Percentiles rank a stretch among this genome's conserved stretches.
These are phyloP conservation scores for Phortica magna DNA, from an alignment of 2,888 invertebrate species.

Conservation along the genomic window DNA sequence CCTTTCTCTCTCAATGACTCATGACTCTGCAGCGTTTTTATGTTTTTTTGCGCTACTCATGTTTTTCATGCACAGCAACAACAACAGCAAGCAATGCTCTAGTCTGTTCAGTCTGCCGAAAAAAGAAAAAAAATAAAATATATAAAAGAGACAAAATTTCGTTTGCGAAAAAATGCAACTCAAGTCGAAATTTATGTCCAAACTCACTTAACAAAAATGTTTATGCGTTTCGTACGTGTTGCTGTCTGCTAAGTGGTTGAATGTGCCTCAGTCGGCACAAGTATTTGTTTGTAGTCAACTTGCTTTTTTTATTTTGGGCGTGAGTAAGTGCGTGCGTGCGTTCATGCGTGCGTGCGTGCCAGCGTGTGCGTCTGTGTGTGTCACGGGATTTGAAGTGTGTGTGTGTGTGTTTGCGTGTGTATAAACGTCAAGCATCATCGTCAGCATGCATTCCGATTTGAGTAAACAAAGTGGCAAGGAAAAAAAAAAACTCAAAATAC, in stretches of 20 bases:
- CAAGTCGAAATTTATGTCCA: conserved; percentile 74
- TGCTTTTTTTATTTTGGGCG: background rate
- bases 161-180: conserved; percentile 54
- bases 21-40: background rate
- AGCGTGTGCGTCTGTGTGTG: background rate
- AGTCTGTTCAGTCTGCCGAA: background rate
- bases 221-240: conserved; percentile 76
- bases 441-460: background rate
- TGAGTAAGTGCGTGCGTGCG: background rate
- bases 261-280: background rate
- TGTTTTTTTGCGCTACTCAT: background rate
- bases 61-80: background rate
- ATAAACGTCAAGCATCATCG: background rate
- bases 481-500: background rate
- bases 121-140: conserved; percentile 44
- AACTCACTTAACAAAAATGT: conserved; percentile 76
- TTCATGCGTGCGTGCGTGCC: background rate
- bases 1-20: background rate
- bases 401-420: background rate
- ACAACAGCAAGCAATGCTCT: background rate
- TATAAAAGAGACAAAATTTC: conserved; percentile 39
- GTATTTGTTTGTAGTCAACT: background rate
- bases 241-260: conserved; percentile 53
- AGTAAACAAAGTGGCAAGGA: too few relatives aligned
- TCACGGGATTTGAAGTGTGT: background rate